Evolutionary conservation across 2,888 invertebrate genomes (phyloP), one percentile per base, ranked within the genome.

Genomic region (Drosophila picticornis): DNA sequence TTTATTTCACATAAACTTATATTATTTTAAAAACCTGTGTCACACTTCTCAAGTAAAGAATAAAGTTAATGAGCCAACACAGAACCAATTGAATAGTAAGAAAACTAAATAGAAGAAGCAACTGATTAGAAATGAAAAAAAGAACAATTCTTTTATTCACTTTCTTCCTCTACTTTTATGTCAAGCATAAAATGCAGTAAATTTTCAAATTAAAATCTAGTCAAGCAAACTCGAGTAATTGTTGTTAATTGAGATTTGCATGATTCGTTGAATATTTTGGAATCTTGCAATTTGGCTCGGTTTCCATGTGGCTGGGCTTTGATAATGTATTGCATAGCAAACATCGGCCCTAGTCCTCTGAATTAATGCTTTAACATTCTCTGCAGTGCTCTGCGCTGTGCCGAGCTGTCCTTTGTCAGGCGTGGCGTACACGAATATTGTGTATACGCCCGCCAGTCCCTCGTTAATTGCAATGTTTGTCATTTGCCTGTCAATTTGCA

Each of bases 401-500:
- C 31, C 25, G 46, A 22, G 48, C 13, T 56, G n/a, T 56, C 27
- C 56, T 50, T 50, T 50, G 29, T 38, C 55, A 4, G 48, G 36
- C 59, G 40, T 58, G n/a, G 50, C 25, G 36, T 31, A n/a, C 16
- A 56, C 60, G 22, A 57, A 63, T 68, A 73, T 84, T 86, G 73
- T 76, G 78, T 79, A 83, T 81, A 84, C 83, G 81, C 86, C 90
- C 77, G 78, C 83, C 79, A 75, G 81, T 88, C 86, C 81, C 86
- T 75, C 75, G 83, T 87, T 91, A 90, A 91, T 91, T 90, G 89
- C 85, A 87, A 80, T 87, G 84, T 77, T 89, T 87, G 84, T 89
- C 85, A 85, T 90, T 85, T 81, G 83, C 76, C 78, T 82, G 80
- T 84, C 90, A 89, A 90, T 90, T 90, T 90, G 90, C 90, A 90